Conservation (phyloP, 2,113 vertebrate genomes). For the Rhombomys opimus region DNA sequence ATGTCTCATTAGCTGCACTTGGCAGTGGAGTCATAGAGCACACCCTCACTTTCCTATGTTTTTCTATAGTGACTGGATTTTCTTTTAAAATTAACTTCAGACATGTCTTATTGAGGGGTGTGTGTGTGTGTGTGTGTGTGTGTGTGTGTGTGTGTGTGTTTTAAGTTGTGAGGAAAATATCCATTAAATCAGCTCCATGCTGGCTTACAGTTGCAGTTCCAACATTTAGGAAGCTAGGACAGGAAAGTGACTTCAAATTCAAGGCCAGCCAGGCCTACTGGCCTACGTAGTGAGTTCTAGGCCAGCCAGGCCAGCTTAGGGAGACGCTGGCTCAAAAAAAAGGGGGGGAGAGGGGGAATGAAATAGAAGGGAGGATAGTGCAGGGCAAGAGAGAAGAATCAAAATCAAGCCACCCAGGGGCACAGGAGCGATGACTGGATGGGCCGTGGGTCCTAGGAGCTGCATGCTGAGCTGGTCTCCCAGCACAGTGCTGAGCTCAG, state of each 20-base stretch:
- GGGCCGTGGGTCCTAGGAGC: no score
- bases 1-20: neutral
- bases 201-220: neutral
- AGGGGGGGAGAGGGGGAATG: fast-evolving
- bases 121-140: neutral
- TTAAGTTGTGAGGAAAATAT: neutral
- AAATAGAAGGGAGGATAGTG: no score
- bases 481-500: fast-evolving
- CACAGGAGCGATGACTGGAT: neutral
- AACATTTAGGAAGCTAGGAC: neutral
- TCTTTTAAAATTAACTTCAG: conserved; percentile 1
- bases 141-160: neutral
- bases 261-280: neutral
- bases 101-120: neutral
- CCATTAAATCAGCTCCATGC: neutral
- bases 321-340: neutral
- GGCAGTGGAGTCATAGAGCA: fast-evolving
- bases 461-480: fast-evolving
- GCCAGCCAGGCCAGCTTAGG: neutral
- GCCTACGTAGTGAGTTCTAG: neutral
- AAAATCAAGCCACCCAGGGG: neutral
- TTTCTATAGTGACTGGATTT: neutral
- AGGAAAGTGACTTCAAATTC: neutral
- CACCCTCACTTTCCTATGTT: no score
- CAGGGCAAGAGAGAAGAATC: neutral